These are phyloP conservation scores for Conus betulinus DNA, from an alignment of 1,140 invertebrate genomes.

Conservation along the genomic window DNA sequence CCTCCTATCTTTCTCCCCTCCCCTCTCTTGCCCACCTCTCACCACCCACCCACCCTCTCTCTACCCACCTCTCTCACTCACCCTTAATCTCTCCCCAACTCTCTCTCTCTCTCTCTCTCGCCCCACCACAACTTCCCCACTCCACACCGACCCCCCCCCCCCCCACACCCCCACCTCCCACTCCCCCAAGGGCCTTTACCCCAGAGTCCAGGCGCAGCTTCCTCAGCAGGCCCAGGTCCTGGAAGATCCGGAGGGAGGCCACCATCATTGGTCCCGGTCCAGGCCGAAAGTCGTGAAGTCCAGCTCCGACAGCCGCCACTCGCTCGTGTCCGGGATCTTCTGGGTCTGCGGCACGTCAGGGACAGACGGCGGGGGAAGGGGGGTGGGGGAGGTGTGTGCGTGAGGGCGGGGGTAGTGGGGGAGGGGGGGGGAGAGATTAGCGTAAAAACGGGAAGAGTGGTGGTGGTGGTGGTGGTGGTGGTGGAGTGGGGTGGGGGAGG, in stretches of 20 bases:
- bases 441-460: too few species aligned
- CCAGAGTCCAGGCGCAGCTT: constrained; percentile 96
- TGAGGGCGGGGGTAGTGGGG: too few species aligned
- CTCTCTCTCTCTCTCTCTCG: neutral
- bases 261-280: constrained; percentile 91
- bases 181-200: constrained; percentile 79
- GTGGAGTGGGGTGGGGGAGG: too few species aligned
- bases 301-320: constrained; percentile 77
- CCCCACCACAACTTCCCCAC: neutral
- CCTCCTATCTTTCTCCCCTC: constrained; percentile 48
- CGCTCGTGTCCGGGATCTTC: constrained; percentile 52
- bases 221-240: constrained; percentile 90
- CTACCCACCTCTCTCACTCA: constrained; percentile 84
- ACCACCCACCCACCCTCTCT: too few species aligned
- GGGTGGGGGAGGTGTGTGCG: too few species aligned
- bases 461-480: too few species aligned
- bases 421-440: too few species aligned
- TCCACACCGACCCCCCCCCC: neutral
- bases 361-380: too few species aligned
- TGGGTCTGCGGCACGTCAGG: constrained; percentile 35
- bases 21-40: too few species aligned
- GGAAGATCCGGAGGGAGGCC: constrained; percentile 91
- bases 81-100: constrained; percentile 90
- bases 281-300: constrained; percentile 94
- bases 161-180: neutral